Evolutionary conservation across 2,113 vertebrate genomes (phyloP), one percentile per base, ranked within the genome.

Genomic region (Pelecanus crispus): DNA sequence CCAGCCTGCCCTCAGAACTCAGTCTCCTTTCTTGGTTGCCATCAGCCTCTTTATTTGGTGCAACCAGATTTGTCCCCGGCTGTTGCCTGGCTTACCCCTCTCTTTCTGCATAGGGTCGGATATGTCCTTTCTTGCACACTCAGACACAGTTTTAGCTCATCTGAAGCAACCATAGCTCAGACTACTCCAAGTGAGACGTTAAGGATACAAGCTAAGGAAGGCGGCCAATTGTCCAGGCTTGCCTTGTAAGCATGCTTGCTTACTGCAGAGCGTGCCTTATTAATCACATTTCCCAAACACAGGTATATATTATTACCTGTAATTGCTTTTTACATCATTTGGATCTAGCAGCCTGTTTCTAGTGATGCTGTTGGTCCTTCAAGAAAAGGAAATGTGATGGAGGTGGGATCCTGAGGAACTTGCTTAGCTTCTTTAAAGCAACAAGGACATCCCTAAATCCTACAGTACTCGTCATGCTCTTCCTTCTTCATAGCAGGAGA

Each of bases 381-480:
- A 21, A 18, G 70, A 52, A 70, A 21, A 85, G 73, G 73, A 55
- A 74, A 38, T 4, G 40, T 17, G 29, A 4, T 16, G 24, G 49
- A 91, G 53, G 21, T 65, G 66, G 44, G 70, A 47, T 66, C 53
- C 42, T 29, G 18, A 75, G 61, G 50, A 63, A 10, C 49, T n/a
- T 62, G 19, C 61, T 77, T 34, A 10, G 22, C 38, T 31, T 34
- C 75, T n/a, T 63, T 36, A 21, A 83, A 80, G 74, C 62, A 44
- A 36, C 20, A 5, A 73, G 75, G 26, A 9, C 24, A 36, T 72
- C 68, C 78, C 62, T 36, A 56, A 88, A 59, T 47, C 75, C 59
- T 10, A 0, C 14, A 34, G 3, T 25, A 28, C 2, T 24, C 38
- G 8, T 62, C 17, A 0, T 6, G 18, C 19, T 55, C 8, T 53